Base-by-base conservation (phyloP, 2,888 invertebrate species). In the Andrena chrysosceles region DNA sequence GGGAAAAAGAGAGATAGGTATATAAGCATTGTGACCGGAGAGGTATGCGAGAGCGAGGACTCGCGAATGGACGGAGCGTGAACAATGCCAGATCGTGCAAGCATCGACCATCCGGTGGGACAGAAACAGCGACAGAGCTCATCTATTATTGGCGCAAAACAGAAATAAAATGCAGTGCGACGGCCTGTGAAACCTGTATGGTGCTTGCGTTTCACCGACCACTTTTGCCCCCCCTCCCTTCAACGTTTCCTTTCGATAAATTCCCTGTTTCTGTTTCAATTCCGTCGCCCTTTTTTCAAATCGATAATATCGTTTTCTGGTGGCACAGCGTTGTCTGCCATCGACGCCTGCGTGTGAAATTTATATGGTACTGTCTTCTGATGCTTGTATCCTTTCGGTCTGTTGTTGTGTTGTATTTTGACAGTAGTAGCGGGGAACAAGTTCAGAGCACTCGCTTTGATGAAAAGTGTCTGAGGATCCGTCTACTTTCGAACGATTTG, bases 81-180 rank as follows among this genome's bases (percentile, higher is more conserved):
- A 87, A 89, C 86, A 89, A 87, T 89, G 87, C 82, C 83, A 77
- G 83, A 83, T 87, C 82, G 82, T 80, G 62, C 77, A 77, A 69
- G 85, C 79, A 79, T 80, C 85, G 77, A 54, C 72, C 75, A 62
- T 64, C 70, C 74, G 82, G 56, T 60, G 78, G 75, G 88, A 87
- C 86, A 85, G 89, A 89, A 87, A 90, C 87, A 82, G 85, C 85
- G 85, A 84, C 87, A 70, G 85, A 77, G 87, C 86, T 89, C 89
- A 90, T 90, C 90, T 90, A 90, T 90, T 90, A 90, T 89, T 90
- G 90, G 90, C 90, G 86, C 90, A 88, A 90, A 90, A 89, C 89
- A 90, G 89, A 90, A 90, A 90, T 90, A 90, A 90, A 90, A 90
- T 89, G 89, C 89, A 84, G 87, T 88, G 89, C 88, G 88, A 87